Percentiles rank a stretch among this genome's conserved stretches.
phyloP scores from a whole-genome alignment of 1,140 invertebrate genomes.

The Brachionus sp. region DNA sequence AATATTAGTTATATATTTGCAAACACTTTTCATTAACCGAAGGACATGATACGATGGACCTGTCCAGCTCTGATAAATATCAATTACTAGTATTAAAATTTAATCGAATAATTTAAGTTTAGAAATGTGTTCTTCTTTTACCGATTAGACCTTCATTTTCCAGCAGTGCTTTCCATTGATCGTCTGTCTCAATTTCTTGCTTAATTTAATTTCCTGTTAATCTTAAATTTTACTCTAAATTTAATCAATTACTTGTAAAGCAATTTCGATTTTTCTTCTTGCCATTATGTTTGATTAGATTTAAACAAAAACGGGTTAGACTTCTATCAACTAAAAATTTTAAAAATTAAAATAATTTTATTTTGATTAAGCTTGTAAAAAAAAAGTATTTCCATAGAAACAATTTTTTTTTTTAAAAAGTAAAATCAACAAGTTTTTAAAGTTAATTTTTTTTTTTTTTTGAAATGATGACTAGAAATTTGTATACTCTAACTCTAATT shows the following conservation, averaged over 20 bases:
- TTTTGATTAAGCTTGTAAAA: constrained; percentile 18
- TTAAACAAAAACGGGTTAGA: background rate
- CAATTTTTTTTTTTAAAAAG: background rate
- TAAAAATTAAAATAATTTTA: constrained; percentile 39
- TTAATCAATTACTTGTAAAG: constrained; percentile 50
- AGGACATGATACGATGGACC: constrained; percentile 20
- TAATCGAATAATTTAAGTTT: background rate
- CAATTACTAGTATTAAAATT: constrained; percentile 36
- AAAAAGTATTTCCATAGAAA: background rate
- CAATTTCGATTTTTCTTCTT: constrained; percentile 56
- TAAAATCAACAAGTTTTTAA: background rate
- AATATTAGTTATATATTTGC: background rate
- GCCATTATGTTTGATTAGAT: constrained; percentile 50
- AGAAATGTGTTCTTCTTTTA: constrained; percentile 54
- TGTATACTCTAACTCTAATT: background rate
- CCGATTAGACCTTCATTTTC: constrained; percentile 74
- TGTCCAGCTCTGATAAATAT: constrained; percentile 35
- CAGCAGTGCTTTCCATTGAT: constrained; percentile 79
- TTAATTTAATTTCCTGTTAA: background rate
- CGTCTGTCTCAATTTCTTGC: constrained; percentile 65
- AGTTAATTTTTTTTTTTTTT: background rate
- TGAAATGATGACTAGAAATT: background rate
- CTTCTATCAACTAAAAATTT: background rate
- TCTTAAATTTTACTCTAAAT: background rate
- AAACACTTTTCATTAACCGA: background rate